These are phyloP conservation scores for Burhinus oedicnemus DNA, from an alignment of 2,113 vertebrate genomes.

Conservation along the genomic window DNA sequence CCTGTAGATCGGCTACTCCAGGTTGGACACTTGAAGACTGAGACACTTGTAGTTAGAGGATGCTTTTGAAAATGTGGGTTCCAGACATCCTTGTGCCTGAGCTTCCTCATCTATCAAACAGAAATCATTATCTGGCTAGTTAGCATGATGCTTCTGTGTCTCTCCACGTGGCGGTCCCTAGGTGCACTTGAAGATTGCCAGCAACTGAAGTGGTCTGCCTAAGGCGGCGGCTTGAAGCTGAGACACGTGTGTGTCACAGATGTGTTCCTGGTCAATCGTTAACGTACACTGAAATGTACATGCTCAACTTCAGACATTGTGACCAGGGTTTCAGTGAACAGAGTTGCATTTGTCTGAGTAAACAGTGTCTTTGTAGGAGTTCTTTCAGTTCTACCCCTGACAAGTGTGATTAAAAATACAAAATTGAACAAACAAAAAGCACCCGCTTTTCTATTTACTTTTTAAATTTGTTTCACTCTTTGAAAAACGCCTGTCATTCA, in stretches of 20 bases:
- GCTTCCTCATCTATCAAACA: background rate
- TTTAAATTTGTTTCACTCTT: background rate
- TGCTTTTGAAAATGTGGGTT: background rate
- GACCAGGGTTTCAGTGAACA: background rate
- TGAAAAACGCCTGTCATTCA: background rate
- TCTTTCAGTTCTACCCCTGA: background rate
- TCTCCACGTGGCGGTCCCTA: background rate
- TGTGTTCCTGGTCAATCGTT: background rate
- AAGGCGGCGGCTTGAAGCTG: background rate
- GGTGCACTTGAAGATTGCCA: background rate
- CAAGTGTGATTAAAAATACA: background rate
- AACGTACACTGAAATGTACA: background rate
- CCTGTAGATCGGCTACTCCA: background rate
- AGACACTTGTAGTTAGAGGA: background rate
- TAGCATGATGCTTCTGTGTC: background rate
- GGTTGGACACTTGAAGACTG: background rate
- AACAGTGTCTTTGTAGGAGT: background rate
- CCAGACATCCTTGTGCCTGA: background rate
- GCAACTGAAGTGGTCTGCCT: background rate
- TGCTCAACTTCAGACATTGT: background rate
- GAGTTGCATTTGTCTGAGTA: background rate
- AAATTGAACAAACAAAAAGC: background rate
- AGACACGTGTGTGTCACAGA: background rate
- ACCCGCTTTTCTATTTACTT: background rate
- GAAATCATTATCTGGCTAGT: background rate